Evolutionary conservation across 2,797 vertebrate genomes (phyloP), one percentile per base, ranked within the genome.

Genomic region (Sciurus carolinensis): DNA sequence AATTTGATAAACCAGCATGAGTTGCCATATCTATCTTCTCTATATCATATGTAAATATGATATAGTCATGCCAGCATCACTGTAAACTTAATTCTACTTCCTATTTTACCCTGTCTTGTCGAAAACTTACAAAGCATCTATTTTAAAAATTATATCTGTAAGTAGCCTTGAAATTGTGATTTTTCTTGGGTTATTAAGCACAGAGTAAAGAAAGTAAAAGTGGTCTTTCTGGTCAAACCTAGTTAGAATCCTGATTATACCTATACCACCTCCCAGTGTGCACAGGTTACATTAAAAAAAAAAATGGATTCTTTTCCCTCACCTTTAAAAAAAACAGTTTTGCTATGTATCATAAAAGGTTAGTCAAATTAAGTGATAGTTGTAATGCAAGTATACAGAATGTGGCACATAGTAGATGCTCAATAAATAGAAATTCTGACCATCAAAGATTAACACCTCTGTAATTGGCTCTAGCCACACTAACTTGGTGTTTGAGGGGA

Each of bases 11-110:
- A 66, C 18, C 42, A 69, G 36, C 12, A 42, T 69, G 54, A 81
- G 36, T 87, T 84, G 67, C 14, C 50, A 7, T 24, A 52, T 9
- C 12, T 9, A 42, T 42, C 30, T 13, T 28, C 24, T 28, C 13
- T 66, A 30, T 66, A 66, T 33, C 1, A 67, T 67, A n/a, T 67
- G 13, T 67, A 67, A 15, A 14, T 14, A 39, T 30, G 30, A 36
- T 84, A 79, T 39, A 81, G 15, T 39, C 79, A 50, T 86, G n/a
- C n/a, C 44, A 71, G 10, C 14, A 62, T 26, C n/a, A 64, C 36
- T 88, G 47, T 39, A 39, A 83, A 90, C 87, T 54, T 83, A 57
- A 94, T 71, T 88, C 30, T 82, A n/a, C 9, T 95, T 73, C 12
- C 36, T 47, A 90, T 87, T 62, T 50, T 83, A 89, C 1, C 33